These are phyloP conservation scores for Metacarcinus magister DNA, from an alignment of 2,888 invertebrate species.

Conservation along the genomic window DNA sequence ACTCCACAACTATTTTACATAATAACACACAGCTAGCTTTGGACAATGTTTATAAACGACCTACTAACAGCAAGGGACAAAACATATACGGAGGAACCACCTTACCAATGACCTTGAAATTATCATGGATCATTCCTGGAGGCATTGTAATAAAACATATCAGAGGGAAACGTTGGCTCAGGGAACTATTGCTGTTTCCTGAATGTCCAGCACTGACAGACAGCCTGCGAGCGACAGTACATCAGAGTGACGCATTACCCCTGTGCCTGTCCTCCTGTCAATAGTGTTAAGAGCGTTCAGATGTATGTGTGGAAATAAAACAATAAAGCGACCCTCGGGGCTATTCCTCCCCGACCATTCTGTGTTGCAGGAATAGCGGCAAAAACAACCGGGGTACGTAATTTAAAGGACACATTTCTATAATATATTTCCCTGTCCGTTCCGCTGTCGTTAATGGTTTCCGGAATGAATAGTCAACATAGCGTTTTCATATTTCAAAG, in stretches of 20 bases:
- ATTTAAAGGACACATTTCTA: not conserved
- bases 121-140: not conserved
- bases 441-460: not conserved
- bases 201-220: not conserved
- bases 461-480: not conserved
- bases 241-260: not conserved
- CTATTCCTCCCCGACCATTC: not conserved
- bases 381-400: not conserved
- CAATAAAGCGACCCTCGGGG: not conserved
- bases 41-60: slow-evolving; percentile 16
- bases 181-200: not conserved
- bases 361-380: not conserved
- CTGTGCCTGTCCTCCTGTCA: not conserved
- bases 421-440: not conserved
- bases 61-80: not conserved
- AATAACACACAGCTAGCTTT: not conserved
- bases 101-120: not conserved
- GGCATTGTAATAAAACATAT: not conserved
- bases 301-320: not conserved
- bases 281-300: not conserved
- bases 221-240: not conserved
- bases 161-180: not conserved
- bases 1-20: not conserved
- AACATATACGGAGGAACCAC: not conserved
- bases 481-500: not conserved